Conservation (phyloP, 2,113 vertebrate genomes). For the Opisthocomus hoazin region DNA sequence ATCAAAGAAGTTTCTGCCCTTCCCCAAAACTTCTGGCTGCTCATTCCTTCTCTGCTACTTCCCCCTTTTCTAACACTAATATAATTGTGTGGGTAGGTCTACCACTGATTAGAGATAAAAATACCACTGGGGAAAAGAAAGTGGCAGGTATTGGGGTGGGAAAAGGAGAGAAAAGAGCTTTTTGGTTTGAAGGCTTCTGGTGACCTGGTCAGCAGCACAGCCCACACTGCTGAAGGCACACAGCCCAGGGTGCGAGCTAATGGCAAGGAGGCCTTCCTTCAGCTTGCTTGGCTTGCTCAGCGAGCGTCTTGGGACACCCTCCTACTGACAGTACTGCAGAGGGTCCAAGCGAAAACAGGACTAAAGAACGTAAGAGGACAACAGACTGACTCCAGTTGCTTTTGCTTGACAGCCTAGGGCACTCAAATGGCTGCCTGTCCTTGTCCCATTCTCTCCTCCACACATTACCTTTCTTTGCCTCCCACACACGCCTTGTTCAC, state of each 20-base stretch:
- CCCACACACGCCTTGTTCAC: background rate
- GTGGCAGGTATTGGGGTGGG: background rate
- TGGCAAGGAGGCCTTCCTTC: background rate
- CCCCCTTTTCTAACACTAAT: background rate
- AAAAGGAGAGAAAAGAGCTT: background rate
- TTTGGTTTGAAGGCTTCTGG: background rate
- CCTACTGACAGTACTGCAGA: background rate
- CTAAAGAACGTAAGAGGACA: background rate
- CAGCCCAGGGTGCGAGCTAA: background rate
- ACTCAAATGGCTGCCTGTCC: background rate
- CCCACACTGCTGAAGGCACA: accelerated
- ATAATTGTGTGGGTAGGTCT: background rate
- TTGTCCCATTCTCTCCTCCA: background rate
- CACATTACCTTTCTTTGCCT: background rate
- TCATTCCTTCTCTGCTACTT: background rate
- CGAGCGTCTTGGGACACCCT: background rate
- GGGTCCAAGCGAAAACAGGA: background rate
- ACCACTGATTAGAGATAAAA: background rate
- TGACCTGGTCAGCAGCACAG: background rate
- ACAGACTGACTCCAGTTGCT: background rate
- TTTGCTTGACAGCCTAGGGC: background rate
- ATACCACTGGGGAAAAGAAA: background rate
- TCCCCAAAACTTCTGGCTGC: background rate
- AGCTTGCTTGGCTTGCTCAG: background rate
- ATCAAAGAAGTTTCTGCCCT: background rate